Evolutionary conservation across 2,113 vertebrate species (phyloP).

Genomic region (Aspidoscelis tigris): DNA sequence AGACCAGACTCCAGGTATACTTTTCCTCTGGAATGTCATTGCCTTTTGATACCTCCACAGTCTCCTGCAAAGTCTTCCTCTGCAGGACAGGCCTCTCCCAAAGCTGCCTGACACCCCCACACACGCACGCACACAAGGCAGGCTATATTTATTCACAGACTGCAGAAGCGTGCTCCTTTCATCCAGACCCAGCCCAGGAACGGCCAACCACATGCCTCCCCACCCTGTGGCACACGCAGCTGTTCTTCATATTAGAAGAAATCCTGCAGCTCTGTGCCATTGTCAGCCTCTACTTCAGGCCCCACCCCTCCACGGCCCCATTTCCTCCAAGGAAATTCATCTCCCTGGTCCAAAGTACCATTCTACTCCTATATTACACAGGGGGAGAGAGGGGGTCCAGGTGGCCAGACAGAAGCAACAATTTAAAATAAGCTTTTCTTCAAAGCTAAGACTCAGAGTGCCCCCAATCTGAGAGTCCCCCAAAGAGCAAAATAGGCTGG

Average conservation of each 20-base stretch:
- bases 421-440: background rate
- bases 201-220: background rate
- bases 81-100: slow-evolving; percentile 18
- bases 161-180: slow-evolving; percentile 16
- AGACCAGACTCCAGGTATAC: background rate
- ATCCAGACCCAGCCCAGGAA: slow-evolving; percentile 41
- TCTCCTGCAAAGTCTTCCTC: background rate
- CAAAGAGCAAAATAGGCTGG: background rate
- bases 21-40: background rate
- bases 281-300: background rate
- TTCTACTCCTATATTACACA: slow-evolving; percentile 28
- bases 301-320: slow-evolving; percentile 46
- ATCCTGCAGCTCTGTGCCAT: background rate
- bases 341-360: slow-evolving; percentile 34
- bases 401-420: background rate
- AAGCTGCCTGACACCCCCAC: background rate
- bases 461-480: background rate
- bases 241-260: slow-evolving; percentile 7
- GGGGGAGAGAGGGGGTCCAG: slow-evolving; percentile 39
- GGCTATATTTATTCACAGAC: slow-evolving; percentile 15
- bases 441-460: background rate
- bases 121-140: background rate
- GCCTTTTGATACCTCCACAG: background rate
- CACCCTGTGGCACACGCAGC: background rate
- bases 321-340: slow-evolving; percentile 45